phyloP scores from a whole-genome alignment of 2,797 vertebrate species.

The Agapornis canus region DNA sequence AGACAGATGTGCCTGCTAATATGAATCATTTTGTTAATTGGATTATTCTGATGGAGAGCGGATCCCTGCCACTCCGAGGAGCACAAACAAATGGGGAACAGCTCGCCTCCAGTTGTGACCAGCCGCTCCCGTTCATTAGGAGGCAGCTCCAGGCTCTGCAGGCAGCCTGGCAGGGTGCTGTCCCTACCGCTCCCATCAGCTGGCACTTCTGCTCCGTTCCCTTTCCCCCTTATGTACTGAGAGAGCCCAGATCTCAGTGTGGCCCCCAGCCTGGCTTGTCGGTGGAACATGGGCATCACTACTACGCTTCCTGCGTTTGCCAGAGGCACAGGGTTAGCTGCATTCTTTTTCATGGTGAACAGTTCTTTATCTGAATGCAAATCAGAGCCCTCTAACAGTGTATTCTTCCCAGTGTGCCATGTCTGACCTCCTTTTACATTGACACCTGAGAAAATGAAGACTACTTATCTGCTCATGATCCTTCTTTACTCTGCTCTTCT shows the following conservation, averaged over 20 bases:
- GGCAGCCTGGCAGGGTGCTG: conserved; percentile 37
- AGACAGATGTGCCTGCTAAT: conserved; percentile 78
- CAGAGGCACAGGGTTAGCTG: background rate
- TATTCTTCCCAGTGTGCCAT: background rate
- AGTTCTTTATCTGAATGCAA: background rate
- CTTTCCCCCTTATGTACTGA: background rate
- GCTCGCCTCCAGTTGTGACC: conserved; percentile 59
- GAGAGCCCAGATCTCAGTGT: background rate
- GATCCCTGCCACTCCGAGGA: conserved; percentile 51
- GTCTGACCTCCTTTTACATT: background rate
- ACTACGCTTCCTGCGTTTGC: background rate
- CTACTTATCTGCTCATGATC: conserved; percentile 6
- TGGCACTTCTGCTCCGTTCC: background rate
- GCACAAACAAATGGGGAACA: conserved; percentile 60
- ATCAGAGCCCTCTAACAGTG: background rate
- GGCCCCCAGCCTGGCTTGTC: background rate
- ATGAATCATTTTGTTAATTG: conserved; percentile 79
- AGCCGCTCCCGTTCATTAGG: conserved; percentile 42
- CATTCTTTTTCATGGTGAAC: rapidly evolving
- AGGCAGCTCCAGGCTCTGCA: conserved; percentile 22
- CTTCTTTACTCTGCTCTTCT: conserved; percentile 9
- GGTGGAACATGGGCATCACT: background rate
- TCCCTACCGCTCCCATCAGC: background rate
- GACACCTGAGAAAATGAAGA: background rate
- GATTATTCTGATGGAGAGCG: conserved; percentile 76